Evolutionary conservation across 2,113 vertebrate genomes (phyloP), one percentile per base, ranked within the genome.

Genomic region (Gymnogyps californianus): DNA sequence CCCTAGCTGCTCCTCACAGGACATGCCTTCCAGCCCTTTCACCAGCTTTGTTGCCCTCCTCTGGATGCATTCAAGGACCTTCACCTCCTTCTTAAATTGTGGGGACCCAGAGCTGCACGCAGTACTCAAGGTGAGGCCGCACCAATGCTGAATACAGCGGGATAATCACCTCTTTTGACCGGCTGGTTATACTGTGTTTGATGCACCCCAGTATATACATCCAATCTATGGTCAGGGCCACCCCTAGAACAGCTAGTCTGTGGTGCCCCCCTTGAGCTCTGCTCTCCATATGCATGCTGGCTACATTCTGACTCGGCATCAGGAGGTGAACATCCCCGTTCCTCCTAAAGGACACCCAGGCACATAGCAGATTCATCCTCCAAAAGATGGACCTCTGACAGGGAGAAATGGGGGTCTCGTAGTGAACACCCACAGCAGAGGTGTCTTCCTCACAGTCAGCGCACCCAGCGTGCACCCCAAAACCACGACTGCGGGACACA

Each of bases 281-380:
- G 57, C 26, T 64, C 57, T 55, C 31, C 52, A 34, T 9, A n/a
- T 0, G 5, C 31, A 31, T 1, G 1, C 24, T 42, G 59, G 69
- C 34, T 79, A 16, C 38, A 5, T n/a, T 38, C 66, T 36, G 34
- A 13, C n/a, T 64, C 0, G 0, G 26, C 1, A 1, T 31, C 38
- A 57, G 42, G 15, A 70, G 13, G 32, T 21, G 20, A 78, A 51
- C 36, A 34, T 21, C 16, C 8, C 6, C 11, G 0, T 25, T 57
- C 28, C 28, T 78, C 34, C 19, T 26, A 38, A 7, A 64, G 44
- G 51, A 54, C 65, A 78, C 10, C 1, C 5, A 1, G 36, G 8
- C 44, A 72, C 20, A 16, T 1, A 40, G 10, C 58, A 72, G 65
- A 24, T 34, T n/a, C 7, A 13, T 0, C 0, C 22, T 44, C 13